These are phyloP conservation scores for Spodoptera exigua DNA, from an alignment of 2,888 invertebrate species.

Conservation along the genomic window DNA sequence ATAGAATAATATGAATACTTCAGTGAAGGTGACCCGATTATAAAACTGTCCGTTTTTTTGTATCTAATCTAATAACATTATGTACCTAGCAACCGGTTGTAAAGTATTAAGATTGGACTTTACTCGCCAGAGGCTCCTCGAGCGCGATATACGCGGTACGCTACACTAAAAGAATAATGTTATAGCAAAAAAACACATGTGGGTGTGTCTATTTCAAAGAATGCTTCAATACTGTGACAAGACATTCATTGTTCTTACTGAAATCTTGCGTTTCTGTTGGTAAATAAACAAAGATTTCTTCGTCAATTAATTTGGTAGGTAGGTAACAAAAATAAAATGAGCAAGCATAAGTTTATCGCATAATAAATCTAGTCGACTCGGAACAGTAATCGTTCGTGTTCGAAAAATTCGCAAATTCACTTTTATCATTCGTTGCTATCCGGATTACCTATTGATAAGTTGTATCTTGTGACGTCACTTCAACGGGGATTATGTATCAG, in stretches of 20 bases:
- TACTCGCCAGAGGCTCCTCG: constrained; percentile 34
- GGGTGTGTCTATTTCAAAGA: neutral
- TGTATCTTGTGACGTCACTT: constrained; percentile 46
- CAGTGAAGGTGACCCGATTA: constrained; percentile 19
- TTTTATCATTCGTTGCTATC: constrained; percentile 50
- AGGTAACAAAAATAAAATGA: neutral
- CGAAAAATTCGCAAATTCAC: constrained; percentile 12
- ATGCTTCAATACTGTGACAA: neutral
- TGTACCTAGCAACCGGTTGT: constrained; percentile 44
- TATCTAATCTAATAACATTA: constrained; percentile 8
- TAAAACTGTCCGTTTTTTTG: constrained; percentile 13
- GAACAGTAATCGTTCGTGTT: constrained; percentile 14
- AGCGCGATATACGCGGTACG: constrained; percentile 12
- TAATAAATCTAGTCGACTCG: constrained; percentile 1
- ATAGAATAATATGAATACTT: constrained; percentile 13
- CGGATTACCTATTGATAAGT: constrained; percentile 38
- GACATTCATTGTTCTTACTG: no score
- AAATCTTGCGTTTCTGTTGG: no score
- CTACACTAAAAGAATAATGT: neutral
- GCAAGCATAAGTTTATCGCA: constrained; percentile 1
- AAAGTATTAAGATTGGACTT: constrained; percentile 37
- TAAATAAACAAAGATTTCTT: no score
- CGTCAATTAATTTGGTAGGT: no score
- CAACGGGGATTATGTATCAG: constrained; percentile 28
- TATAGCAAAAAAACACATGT: constrained; percentile 11